These are phyloP conservation scores for Fukomys damarensis DNA, from an alignment of 2,113 vertebrate species.

Conservation along the genomic window DNA sequence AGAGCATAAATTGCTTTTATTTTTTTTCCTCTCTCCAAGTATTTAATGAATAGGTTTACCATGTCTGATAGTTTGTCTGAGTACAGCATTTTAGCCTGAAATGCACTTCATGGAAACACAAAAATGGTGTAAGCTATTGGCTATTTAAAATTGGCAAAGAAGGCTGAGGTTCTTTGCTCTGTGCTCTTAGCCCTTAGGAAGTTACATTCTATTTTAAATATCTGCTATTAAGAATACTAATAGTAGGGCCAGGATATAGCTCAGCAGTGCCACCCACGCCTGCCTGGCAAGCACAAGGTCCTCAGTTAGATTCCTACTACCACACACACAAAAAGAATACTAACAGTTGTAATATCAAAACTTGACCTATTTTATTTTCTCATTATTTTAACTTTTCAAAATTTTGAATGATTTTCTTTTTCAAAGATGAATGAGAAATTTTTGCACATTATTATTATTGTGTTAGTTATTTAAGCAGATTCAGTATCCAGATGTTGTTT, in stretches of 20 bases:
- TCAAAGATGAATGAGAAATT: not conserved
- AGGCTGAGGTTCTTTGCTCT: not conserved
- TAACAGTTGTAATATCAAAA: not conserved
- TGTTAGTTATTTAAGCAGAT: not conserved
- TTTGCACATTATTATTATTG: not conserved
- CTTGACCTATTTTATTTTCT: not conserved
- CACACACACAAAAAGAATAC: not conserved
- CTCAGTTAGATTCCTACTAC: no score
- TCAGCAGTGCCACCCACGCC: no score
- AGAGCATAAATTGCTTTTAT: not conserved
- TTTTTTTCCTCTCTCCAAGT: not conserved
- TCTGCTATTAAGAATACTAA: not conserved
- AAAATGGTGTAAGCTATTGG: slow-evolving; percentile 55
- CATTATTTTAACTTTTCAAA: not conserved
- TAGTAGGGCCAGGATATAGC: no score
- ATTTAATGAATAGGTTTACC: slow-evolving; percentile 27
- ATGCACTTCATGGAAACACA: slow-evolving; percentile 50
- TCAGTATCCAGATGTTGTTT: not conserved
- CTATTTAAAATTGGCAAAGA: slow-evolving; percentile 24
- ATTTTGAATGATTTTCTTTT: not conserved
- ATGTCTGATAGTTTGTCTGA: not conserved
- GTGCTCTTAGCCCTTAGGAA: not conserved
- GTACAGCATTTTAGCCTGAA: slow-evolving; percentile 50
- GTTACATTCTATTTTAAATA: slow-evolving; percentile 7
- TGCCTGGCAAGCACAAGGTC: no score